Percentiles rank a stretch among this genome's conserved stretches.
phyloP scores from a whole-genome alignment of 2,797 vertebrate species.

The Tangara arthus region DNA sequence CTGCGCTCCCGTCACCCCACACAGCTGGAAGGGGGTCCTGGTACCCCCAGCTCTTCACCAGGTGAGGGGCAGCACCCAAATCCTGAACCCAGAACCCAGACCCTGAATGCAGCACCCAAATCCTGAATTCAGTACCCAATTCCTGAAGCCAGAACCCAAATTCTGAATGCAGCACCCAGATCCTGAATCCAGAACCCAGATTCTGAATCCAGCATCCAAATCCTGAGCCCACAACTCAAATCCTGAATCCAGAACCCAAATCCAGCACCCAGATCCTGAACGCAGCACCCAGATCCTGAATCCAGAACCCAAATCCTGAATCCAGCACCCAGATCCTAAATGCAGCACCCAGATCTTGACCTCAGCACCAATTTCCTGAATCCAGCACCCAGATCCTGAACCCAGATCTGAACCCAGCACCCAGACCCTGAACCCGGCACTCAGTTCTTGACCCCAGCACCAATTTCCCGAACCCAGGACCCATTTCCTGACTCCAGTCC shows the following conservation, averaged over 20 bases:
- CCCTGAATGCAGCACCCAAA: too few species aligned
- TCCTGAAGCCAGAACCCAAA: too few species aligned
- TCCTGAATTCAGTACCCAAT: too few species aligned
- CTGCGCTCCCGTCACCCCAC: neutral
- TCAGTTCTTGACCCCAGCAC: neutral
- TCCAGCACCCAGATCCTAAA: too few species aligned
- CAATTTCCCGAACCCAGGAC: neutral
- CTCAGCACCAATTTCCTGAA: too few species aligned
- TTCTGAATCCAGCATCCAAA: fast-evolving
- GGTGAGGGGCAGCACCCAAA: neutral
- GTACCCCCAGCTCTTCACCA: neutral
- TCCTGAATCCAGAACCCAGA: fast-evolving
- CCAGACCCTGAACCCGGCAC: neutral
- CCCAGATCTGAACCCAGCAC: too few species aligned
- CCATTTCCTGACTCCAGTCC: neutral
- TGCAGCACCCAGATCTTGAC: fast-evolving
- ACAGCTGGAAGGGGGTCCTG: fast-evolving
- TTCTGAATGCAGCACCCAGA: too few species aligned
- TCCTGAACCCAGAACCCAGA: neutral
- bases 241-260: fast-evolving
- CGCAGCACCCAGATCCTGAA: too few species aligned
- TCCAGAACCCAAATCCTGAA: too few species aligned
- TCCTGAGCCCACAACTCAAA: too few species aligned
- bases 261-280: neutral
- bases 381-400: fast-evolving